Percentiles rank a stretch among this genome's conserved stretches.
These are phyloP conservation scores for Ispidina picta DNA, from an alignment of 2,797 vertebrate genomes.

Conservation along the genomic window DNA sequence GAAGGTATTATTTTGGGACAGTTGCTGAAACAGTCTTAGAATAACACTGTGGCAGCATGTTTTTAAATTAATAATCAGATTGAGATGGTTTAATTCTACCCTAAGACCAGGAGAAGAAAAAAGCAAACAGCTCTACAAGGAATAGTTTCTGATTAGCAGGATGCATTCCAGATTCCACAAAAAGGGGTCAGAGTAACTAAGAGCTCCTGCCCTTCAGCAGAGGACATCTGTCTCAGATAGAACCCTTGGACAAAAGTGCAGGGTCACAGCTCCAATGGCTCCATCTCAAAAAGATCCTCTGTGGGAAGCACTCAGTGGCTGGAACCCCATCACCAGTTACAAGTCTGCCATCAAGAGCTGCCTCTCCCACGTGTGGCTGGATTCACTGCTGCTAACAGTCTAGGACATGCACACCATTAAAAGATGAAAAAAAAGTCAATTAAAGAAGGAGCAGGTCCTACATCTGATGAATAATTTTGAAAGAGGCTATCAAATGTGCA, in stretches of 20 bases:
- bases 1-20: neutral
- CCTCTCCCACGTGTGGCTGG: neutral
- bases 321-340: neutral
- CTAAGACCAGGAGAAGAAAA: neutral
- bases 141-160: neutral
- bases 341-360: neutral
- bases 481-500: constrained; percentile 26
- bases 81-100: neutral
- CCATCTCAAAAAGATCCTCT: neutral
- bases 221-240: neutral
- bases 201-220: neutral
- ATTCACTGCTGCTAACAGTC: neutral
- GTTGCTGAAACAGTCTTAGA: neutral
- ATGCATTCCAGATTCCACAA: neutral
- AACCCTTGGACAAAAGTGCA: neutral
- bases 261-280: neutral
- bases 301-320: neutral
- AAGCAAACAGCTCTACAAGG: neutral
- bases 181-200: neutral
- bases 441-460: neutral
- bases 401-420: neutral
- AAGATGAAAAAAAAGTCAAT: neutral
- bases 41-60: neutral
- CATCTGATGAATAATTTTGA: neutral
- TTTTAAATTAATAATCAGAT: neutral